phyloP scores from a whole-genome alignment of 1,140 invertebrate genomes.

The Sweltsa coloradensis region DNA sequence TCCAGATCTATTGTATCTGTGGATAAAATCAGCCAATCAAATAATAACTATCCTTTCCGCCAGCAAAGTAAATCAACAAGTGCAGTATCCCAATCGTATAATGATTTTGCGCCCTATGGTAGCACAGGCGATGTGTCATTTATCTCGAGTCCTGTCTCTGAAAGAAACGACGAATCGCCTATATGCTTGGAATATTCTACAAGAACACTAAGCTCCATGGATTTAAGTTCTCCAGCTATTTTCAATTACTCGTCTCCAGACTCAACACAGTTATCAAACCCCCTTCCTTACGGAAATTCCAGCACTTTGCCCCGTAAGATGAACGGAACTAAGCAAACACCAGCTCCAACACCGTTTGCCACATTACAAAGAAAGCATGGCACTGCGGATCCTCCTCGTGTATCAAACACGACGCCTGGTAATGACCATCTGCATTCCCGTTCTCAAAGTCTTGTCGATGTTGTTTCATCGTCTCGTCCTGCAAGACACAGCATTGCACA shows the following conservation, averaged over 20 bases:
- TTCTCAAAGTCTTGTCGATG: constrained; percentile 35
- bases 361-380: constrained; percentile 25
- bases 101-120: constrained; percentile 14
- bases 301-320: constrained; percentile 18
- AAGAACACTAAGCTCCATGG: constrained; percentile 29
- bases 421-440: constrained; percentile 28
- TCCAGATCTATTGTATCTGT: too few relatives aligned
- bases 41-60: too few relatives aligned
- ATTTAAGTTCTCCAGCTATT: constrained; percentile 22
- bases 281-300: constrained; percentile 13
- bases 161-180: constrained; percentile 15
- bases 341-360: constrained; percentile 1
- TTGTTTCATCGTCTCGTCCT: constrained; percentile 27
- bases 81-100: too few relatives aligned
- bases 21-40: too few relatives aligned
- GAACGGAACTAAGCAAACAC: constrained; percentile 6
- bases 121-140: constrained; percentile 20
- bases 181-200: constrained; percentile 19
- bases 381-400: too few relatives aligned
- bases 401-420: constrained; percentile 32
- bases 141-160: constrained; percentile 10
- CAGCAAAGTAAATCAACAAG: too few relatives aligned
- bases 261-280: constrained; percentile 24
- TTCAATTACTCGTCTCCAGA: constrained; percentile 18
- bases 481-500: constrained; percentile 15